Conservation (phyloP, 1,140 invertebrate species). For the Caenorhabditis briggsae region DNA sequence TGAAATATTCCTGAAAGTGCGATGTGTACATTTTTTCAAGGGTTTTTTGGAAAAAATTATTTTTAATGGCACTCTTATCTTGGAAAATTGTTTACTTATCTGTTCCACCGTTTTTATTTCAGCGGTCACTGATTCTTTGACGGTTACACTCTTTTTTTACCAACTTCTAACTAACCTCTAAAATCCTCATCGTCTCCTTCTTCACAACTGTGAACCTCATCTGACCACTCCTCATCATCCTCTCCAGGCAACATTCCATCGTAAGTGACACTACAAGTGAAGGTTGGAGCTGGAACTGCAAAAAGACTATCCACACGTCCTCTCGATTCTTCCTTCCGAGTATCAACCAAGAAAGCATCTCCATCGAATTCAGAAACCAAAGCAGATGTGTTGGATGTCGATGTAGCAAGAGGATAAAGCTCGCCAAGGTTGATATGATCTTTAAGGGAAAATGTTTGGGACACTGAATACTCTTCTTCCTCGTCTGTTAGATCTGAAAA, state of each 20-base stretch:
- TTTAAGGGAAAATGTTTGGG: slow-evolving; percentile 36
- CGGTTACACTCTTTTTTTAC: too few relatives aligned
- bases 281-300: slow-evolving; percentile 72
- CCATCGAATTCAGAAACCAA: slow-evolving; percentile 40
- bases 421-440: slow-evolving; percentile 29
- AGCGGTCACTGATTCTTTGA: neutral
- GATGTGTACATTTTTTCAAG: too few relatives aligned
- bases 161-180: neutral
- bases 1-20: too few relatives aligned
- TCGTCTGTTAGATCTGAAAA: slow-evolving; percentile 1
- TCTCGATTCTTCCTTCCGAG: slow-evolving; percentile 51
- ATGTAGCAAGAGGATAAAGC: slow-evolving; percentile 13
- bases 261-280: slow-evolving; percentile 76
- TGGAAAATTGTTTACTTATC: too few relatives aligned
- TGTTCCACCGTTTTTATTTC: neutral
- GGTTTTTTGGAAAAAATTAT: too few relatives aligned
- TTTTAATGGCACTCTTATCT: too few relatives aligned
- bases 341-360: slow-evolving; percentile 7
- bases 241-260: slow-evolving; percentile 69
- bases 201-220: slow-evolving; percentile 61
- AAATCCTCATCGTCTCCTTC: slow-evolving; percentile 65
- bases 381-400: slow-evolving; percentile 9
- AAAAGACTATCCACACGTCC: slow-evolving; percentile 67
- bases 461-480: slow-evolving; percentile 22
- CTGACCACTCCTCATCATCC: slow-evolving; percentile 63